phyloP scores from a whole-genome alignment of 2,797 vertebrate species.

The Chloroceryle inda region DNA sequence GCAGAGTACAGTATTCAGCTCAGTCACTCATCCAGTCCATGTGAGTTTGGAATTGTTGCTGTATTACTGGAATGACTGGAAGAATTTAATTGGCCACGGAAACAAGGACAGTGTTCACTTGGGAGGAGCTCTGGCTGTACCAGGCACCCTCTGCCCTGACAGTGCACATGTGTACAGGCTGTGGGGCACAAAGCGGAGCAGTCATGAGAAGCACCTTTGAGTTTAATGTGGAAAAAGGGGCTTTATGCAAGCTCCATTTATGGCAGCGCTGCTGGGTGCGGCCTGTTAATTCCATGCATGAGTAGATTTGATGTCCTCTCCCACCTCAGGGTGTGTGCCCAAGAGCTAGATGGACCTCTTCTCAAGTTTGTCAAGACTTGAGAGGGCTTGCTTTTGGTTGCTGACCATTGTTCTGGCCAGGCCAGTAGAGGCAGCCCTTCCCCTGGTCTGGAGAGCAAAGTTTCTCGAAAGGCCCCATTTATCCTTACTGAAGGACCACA shows the following conservation, averaged over 20 bases:
- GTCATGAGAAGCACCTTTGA: not conserved
- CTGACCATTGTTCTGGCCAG: not conserved
- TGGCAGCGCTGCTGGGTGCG: fast-evolving
- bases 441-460: not conserved
- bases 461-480: not conserved
- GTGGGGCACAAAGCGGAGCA: fast-evolving
- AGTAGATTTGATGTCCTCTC: fast-evolving
- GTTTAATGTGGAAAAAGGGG: not conserved
- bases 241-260: not conserved
- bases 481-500: not conserved
- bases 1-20: not conserved
- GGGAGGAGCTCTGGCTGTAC: not conserved
- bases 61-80: not conserved
- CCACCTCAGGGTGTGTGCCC: not conserved
- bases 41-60: too few species aligned
- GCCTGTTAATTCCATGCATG: not conserved
- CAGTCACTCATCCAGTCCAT: not conserved
- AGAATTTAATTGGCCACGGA: not conserved
- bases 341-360: not conserved
- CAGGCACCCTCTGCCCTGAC: not conserved
- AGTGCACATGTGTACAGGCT: fast-evolving
- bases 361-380: fast-evolving
- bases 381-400: not conserved
- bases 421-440: not conserved
- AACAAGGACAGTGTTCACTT: fast-evolving